Evolutionary conservation across 2,113 vertebrate genomes (phyloP).

Genomic region (Probosciger aterrimus): DNA sequence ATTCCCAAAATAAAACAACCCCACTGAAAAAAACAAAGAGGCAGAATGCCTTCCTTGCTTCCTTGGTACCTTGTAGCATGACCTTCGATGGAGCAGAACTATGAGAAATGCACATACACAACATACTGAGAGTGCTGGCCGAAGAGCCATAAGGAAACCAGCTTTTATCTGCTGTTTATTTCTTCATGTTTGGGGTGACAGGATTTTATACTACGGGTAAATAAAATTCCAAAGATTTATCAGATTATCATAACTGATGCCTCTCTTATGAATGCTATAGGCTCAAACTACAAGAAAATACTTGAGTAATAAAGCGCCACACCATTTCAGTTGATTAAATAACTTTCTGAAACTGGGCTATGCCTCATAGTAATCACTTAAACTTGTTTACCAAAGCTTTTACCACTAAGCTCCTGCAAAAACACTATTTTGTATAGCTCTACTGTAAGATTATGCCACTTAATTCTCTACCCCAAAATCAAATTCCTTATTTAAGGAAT

Average conservation of each 20-base stretch:
- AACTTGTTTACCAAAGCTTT: neutral
- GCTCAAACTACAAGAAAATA: accelerated
- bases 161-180: neutral
- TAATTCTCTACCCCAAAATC: neutral
- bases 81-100: accelerated
- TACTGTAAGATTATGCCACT: neutral
- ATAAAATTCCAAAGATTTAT: neutral
- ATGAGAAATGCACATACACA: neutral
- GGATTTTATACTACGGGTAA: neutral
- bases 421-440: neutral
- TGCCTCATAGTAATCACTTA: neutral
- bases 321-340: neutral
- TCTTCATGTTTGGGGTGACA: neutral
- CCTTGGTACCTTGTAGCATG: neutral
- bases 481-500: neutral
- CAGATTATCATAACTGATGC: neutral
- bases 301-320: neutral
- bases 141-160: neutral
- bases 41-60: neutral
- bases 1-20: neutral
- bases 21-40: neutral
- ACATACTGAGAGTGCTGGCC: neutral
- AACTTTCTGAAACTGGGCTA: neutral
- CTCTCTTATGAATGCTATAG: neutral
- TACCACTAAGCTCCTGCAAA: neutral